A percentile compares a stretch with the other conserved stretches of the same genome.
Conservation (phyloP, 2,113 vertebrate genomes). For the rat (Rattus norvegicus) region DNA sequence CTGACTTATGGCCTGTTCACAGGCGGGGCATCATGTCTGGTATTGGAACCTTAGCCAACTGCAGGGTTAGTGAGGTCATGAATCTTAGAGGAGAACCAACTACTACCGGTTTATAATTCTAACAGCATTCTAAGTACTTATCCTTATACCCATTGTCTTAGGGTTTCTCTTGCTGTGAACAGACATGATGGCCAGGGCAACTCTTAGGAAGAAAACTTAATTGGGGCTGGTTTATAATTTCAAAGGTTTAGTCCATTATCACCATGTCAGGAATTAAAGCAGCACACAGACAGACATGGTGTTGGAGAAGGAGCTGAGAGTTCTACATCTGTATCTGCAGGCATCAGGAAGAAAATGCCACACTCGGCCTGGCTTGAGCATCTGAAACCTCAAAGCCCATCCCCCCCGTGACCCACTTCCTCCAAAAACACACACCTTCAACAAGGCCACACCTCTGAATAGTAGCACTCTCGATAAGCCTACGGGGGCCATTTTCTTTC, state of each 20-base stretch:
- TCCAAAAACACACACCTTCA: not conserved
- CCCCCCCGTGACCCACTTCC: not conserved
- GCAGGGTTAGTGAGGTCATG: not conserved
- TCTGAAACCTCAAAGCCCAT: not conserved
- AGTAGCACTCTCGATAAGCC: not conserved
- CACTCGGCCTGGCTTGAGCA: not conserved
- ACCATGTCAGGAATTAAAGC: not conserved
- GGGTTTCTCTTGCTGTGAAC: not conserved
- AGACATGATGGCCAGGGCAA: not conserved
- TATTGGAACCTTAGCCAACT: not conserved
- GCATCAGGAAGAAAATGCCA: not conserved
- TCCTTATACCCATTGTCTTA: not conserved
- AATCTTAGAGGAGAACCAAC: not conserved
- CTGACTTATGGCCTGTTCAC: not conserved
- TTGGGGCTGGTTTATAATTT: not conserved
- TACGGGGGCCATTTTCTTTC: not conserved
- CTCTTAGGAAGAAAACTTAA: not conserved
- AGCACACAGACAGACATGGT: not conserved
- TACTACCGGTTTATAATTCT: not conserved
- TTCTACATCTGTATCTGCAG: not conserved
- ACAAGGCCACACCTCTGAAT: not conserved
- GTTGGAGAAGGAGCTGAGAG: not conserved
- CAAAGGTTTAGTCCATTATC: not conserved
- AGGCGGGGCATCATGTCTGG: not conserved
- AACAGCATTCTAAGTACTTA: not conserved